A percentile compares a stretch with the other conserved stretches of the same genome.
Conservation (phyloP, 2,113 vertebrate species). For the Nematolebias whitei region DNA sequence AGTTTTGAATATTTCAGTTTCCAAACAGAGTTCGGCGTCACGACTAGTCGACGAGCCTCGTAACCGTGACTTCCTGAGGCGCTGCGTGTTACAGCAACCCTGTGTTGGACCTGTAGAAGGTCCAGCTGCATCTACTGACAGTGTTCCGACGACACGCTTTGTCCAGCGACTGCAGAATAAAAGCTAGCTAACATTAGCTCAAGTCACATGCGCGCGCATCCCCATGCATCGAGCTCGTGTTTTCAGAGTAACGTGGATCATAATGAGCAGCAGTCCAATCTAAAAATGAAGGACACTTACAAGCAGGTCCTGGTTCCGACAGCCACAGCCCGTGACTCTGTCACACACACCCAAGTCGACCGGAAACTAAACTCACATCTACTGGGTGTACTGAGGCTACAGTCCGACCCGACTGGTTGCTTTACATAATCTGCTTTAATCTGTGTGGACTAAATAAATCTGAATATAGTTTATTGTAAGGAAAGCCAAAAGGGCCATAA, state of each 20-base stretch:
- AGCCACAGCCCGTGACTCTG: no score
- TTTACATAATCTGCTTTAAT: no score
- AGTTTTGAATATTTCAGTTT: no score
- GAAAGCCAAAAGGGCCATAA: no score
- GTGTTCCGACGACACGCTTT: not conserved
- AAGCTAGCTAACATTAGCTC: not conserved
- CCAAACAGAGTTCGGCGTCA: not conserved
- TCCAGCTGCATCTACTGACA: no score
- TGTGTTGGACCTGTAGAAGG: no score
- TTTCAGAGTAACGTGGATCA: no score
- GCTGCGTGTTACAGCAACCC: no score
- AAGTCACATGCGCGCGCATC: not conserved
- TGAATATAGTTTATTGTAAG: no score
- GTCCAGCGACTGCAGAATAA: not conserved
- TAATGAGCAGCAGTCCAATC: not conserved
- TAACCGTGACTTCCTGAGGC: not conserved
- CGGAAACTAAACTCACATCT: not conserved
- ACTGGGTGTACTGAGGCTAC: no score
- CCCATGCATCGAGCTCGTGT: not conserved
- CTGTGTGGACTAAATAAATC: no score
- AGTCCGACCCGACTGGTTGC: no score
- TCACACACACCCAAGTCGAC: not conserved
- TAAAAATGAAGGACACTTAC: not conserved
- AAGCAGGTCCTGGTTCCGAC: not conserved
- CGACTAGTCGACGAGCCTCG: not conserved